Percentiles rank a stretch among this genome's conserved stretches.
These are phyloP conservation scores for Anolis carolinensis DNA, from an alignment of 2,113 vertebrate genomes.

Conservation along the genomic window DNA sequence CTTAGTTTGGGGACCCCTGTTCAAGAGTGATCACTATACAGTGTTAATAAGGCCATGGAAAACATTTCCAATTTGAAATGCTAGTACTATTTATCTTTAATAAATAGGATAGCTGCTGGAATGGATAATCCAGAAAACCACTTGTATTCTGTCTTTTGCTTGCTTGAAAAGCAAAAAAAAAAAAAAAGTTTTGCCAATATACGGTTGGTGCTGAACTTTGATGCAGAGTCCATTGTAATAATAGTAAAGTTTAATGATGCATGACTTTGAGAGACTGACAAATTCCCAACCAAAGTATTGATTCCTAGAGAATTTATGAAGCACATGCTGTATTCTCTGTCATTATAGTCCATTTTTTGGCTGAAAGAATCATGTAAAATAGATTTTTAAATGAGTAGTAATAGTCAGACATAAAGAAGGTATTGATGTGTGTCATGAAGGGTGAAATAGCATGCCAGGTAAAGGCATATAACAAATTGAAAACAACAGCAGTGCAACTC, in stretches of 20 bases:
- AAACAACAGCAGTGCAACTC: conserved; percentile 71
- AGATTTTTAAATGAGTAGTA: conserved; percentile 89
- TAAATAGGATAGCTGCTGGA: conserved; percentile 67
- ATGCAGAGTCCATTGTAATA: conserved; percentile 81
- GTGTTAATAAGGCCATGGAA: conserved; percentile 52
- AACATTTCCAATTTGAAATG: conserved; percentile 60
- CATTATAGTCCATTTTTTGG: conserved; percentile 82
- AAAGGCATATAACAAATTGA: conserved; percentile 80
- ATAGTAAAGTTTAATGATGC: conserved; percentile 87
- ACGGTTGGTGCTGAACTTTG: conserved; percentile 78
- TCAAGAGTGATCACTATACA: conserved; percentile 58
- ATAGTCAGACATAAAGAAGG: conserved; percentile 85
- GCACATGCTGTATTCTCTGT: conserved; percentile 79
- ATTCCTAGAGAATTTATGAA: conserved; percentile 85
- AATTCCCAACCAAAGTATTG: conserved; percentile 87
- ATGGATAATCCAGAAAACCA: conserved; percentile 55
- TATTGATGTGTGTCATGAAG: conserved; percentile 85
- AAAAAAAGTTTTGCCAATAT: conserved; percentile 68
- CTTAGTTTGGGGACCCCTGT: conserved; percentile 1
- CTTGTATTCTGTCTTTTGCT: conserved; percentile 65
- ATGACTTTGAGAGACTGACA: conserved; percentile 83
- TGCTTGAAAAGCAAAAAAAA: conserved; percentile 43
- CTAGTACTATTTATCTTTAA: conserved; percentile 67
- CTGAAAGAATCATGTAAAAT: conserved; percentile 87
- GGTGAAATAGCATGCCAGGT: conserved; percentile 83